Base-by-base conservation (phyloP, 2,113 vertebrate genomes). In the Fulmarus glacialis region DNA sequence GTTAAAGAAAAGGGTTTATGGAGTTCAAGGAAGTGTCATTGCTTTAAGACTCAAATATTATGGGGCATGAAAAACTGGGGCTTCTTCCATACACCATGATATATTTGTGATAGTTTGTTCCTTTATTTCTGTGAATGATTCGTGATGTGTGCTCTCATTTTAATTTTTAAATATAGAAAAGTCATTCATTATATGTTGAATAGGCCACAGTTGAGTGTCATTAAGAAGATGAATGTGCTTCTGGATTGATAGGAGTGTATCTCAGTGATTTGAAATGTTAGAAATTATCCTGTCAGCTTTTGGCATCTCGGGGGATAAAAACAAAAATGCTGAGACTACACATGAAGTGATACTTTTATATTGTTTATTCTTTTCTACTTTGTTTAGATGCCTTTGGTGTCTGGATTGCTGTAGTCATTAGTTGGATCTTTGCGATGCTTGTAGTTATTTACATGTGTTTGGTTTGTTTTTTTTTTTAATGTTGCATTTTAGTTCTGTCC, bases 81-180 rank as follows among this genome's bases (percentile, higher is more conserved):
- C 34, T 83, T 73, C 8, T 80, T 93, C 71, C 7, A 9, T 36
- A 32, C 29, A 34, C 20, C 18, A 18, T 88, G 17, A 87, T 83
- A 11, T 88, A 50, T 48, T 72, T 94, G 38, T 90, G 70, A 64
- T 75, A 48, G n/a, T 71, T 72, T 53, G 20, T 93, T 92, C 71
- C 74, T 87, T 71, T 96, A n/a, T 93, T 97, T 94, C 23, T 78
- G 47, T 83, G 80, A 80, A 74, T 80, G 18, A 73, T 94, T 96
- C 8, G 6, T 88, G 38, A 63, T 75, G 12, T 55, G 19, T 81
- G 71, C 50, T 73, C n/a, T 84, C 45, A 92, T 96, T 96, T 94
- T 87, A 95, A 85, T 72, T 97, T 97, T 95, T 58, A 91, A 94
- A 77, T 70, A 58, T 21, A 24, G 42, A 42, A 58, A 87, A 82